These are phyloP conservation scores for Gopherus flavomarginatus DNA, from an alignment of 2,113 vertebrate genomes.

Conservation along the genomic window DNA sequence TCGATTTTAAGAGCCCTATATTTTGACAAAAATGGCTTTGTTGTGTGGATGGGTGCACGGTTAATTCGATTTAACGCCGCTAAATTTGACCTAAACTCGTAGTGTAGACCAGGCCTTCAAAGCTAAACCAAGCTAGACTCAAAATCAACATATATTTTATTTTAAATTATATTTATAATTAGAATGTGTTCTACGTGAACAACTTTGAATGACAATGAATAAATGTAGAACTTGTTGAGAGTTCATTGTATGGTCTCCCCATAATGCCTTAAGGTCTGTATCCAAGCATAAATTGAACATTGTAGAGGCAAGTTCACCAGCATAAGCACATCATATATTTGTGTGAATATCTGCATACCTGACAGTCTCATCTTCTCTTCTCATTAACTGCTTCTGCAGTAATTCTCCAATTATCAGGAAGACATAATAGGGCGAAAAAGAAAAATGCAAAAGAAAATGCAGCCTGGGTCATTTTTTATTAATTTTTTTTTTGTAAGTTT, in stretches of 20 bases:
- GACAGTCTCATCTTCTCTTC: not conserved
- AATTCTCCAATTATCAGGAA: not conserved
- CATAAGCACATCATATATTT: not conserved
- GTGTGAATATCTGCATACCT: not conserved
- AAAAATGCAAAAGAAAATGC: not conserved
- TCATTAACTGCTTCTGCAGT: not conserved
- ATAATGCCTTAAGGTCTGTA: not conserved
- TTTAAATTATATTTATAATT: not conserved
- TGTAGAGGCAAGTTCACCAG: not conserved
- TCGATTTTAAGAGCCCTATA: too few relatives aligned
- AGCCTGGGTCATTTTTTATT: not conserved
- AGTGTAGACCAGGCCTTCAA: not conserved
- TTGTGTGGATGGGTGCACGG: too few relatives aligned
- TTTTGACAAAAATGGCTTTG: too few relatives aligned
- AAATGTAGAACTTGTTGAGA: rapidly evolving
- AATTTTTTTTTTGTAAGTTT: not conserved
- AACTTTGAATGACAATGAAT: not conserved
- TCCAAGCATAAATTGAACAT: not conserved
- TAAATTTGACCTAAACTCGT: too few relatives aligned
- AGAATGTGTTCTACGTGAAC: not conserved
- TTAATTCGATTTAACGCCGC: too few relatives aligned
- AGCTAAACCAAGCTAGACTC: not conserved
- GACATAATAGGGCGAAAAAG: not conserved
- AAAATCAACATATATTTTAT: not conserved
- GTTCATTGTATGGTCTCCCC: rapidly evolving